Conservation (phyloP, 2,888 invertebrate species). For the Limnephilus marmoratus region DNA sequence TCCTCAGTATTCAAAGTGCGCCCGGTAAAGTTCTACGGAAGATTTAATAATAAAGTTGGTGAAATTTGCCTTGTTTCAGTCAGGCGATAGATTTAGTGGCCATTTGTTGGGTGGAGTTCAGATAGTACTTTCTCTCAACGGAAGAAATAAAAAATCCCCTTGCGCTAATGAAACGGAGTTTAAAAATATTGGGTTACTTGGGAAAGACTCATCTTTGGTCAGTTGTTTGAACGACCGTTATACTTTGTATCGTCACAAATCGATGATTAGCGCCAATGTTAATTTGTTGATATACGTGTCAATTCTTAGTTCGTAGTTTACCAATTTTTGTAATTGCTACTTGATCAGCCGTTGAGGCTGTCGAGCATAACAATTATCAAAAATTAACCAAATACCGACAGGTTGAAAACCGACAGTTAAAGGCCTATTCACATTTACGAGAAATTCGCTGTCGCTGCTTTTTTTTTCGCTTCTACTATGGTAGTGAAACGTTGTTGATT, state of each 20-base stretch:
- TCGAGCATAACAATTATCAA: too few species aligned
- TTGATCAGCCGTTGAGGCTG: too few species aligned
- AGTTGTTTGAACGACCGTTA: neutral
- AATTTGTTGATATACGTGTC: too few species aligned
- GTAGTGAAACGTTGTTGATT: too few species aligned
- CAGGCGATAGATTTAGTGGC: neutral
- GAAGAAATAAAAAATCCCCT: neutral
- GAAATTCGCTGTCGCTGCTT: too few species aligned
- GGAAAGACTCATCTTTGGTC: neutral
- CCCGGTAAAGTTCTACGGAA: neutral
- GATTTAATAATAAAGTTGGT: neutral
- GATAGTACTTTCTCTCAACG: neutral
- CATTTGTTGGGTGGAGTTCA: neutral
- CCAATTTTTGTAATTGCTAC: too few species aligned
- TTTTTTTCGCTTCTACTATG: too few species aligned
- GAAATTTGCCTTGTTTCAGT: constrained; percentile 1
- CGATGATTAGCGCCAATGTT: too few species aligned
- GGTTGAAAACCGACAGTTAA: too few species aligned
- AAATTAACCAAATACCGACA: too few species aligned
- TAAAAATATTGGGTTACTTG: neutral
- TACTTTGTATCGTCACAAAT: neutral
- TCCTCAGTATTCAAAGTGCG: neutral
- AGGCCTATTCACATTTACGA: too few species aligned
- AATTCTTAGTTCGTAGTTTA: neutral
- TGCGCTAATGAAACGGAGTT: neutral